A percentile compares a stretch with the other conserved stretches of the same genome.
Conservation (phyloP, 2,888 invertebrate genomes). For the Leucania comma region DNA sequence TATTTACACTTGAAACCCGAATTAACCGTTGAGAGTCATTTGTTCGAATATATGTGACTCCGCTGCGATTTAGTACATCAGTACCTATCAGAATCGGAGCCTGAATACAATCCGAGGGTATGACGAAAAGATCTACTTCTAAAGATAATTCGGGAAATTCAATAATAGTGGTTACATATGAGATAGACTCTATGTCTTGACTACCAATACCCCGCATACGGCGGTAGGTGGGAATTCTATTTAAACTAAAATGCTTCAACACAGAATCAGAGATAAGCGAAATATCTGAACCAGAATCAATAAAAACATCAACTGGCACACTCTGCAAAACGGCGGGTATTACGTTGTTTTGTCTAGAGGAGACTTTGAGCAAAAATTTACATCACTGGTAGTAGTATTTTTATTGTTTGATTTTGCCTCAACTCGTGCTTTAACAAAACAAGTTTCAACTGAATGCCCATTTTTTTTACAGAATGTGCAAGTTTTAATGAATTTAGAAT, state of each 20-base stretch:
- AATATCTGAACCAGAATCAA: not conserved
- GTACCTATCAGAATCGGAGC: not conserved
- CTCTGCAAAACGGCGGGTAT: no score
- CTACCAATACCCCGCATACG: constrained; percentile 1
- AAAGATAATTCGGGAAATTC: not conserved
- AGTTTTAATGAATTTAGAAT: not conserved
- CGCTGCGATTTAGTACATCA: not conserved
- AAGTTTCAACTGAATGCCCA: not conserved
- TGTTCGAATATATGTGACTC: not conserved
- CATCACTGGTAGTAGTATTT: no score
- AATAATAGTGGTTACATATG: not conserved
- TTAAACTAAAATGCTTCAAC: not conserved
- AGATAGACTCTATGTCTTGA: not conserved
- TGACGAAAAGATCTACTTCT: not conserved
- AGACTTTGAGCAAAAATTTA: no score
- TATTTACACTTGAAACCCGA: not conserved
- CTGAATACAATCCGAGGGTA: not conserved
- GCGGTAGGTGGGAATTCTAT: not conserved
- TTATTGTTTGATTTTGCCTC: no score
- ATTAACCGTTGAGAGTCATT: not conserved
- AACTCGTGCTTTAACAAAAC: not conserved
- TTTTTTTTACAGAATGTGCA: not conserved
- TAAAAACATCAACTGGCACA: no score
- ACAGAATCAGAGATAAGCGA: not conserved
- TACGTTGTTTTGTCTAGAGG: no score